Conservation (phyloP, 2,888 invertebrate species). For the Apodemia mormo region DNA sequence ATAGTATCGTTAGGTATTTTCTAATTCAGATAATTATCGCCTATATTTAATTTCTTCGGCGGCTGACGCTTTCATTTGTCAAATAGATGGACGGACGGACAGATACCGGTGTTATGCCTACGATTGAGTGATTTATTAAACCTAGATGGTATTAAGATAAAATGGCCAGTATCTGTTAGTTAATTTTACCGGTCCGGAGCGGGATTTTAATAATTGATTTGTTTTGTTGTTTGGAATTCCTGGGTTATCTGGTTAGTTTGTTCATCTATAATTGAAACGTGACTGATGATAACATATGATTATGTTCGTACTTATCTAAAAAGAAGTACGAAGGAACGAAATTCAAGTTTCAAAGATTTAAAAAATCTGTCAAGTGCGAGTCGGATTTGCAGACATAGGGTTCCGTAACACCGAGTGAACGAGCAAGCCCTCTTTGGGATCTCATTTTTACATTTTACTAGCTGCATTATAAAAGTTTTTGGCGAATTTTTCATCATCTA, state of each 20-base stretch:
- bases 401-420: no score
- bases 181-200: conserved; percentile 46
- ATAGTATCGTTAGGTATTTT: background rate
- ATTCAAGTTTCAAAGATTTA: no score
- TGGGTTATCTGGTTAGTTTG: background rate
- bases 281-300: no score
- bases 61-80: conserved; percentile 55
- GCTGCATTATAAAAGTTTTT: no score
- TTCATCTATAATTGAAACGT: background rate
- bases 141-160: conserved; percentile 58
- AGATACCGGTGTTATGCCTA: conserved; percentile 49
- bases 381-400: no score
- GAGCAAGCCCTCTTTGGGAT: no score
- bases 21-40: conserved; percentile 51
- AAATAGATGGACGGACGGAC: conserved; percentile 47
- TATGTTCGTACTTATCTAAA: no score
- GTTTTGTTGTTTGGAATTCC: conserved; percentile 10
- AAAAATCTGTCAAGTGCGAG: no score
- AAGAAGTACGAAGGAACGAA: no score
- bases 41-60: conserved; percentile 52
- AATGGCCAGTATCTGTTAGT: conserved; percentile 43
- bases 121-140: conserved; percentile 57
- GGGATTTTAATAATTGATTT: conserved; percentile 24
- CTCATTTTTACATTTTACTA: no score
- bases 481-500: no score